A percentile compares a stretch with the other conserved stretches of the same genome.
Conservation (phyloP, 2,888 invertebrate genomes). For the Drosophila rubida region DNA sequence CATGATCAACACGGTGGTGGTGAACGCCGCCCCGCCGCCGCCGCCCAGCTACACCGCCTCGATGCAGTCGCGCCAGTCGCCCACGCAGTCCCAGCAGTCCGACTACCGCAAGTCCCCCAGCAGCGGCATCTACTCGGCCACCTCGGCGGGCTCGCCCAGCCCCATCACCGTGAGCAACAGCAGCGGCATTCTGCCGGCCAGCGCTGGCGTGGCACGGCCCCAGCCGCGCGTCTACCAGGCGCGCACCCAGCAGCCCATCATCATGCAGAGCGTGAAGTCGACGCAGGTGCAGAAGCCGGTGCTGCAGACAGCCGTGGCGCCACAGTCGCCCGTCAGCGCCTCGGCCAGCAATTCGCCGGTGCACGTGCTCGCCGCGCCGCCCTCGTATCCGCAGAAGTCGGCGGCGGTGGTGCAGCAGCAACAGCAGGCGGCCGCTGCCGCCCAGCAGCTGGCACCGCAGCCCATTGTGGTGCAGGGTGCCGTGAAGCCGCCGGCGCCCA, state of each 20-base stretch:
- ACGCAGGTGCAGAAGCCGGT: constrained; percentile 98
- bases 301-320: constrained; percentile 97
- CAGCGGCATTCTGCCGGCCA: constrained; percentile 86
- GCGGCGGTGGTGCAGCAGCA: constrained; percentile 84
- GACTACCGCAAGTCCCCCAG: constrained; percentile 94
- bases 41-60: constrained; percentile 94
- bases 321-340: constrained; percentile 90
- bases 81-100: constrained; percentile 89
- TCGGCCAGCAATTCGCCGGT: constrained; percentile 85
- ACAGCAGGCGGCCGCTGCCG: constrained; percentile 84
- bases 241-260: constrained; percentile 95
- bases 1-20: constrained; percentile 86
- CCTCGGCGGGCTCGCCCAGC: constrained; percentile 93
- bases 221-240: constrained; percentile 95
- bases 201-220: constrained; percentile 86
- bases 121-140: constrained; percentile 93
- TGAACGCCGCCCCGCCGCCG: constrained; percentile 81
- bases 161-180: constrained; percentile 90
- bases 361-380: constrained; percentile 88
- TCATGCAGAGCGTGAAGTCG: constrained; percentile 98
- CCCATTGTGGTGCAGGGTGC: constrained; percentile 45
- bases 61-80: constrained; percentile 94
- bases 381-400: constrained; percentile 92
- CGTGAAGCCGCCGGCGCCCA: constrained; percentile 86
- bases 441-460: constrained; percentile 84